Evolutionary conservation across 92 coral and sea anemone species (phyloP).

Genomic region (Zoanthus sansibaricus): DNA sequence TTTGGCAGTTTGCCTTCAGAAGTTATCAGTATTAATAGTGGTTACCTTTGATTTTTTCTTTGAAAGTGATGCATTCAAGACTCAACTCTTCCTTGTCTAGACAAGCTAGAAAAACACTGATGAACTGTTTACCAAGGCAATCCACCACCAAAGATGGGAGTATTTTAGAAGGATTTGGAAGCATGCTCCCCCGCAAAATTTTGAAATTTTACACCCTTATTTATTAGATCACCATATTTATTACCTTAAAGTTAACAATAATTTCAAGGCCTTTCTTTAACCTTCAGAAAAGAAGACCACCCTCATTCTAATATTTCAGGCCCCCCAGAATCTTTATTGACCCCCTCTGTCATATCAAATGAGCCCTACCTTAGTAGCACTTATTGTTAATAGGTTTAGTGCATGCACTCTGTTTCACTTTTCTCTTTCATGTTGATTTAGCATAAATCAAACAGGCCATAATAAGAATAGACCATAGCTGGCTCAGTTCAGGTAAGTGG

Average conservation of each 20-base stretch:
- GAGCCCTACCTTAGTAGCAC: slow-evolving; percentile 24
- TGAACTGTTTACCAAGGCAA: slow-evolving; percentile 7
- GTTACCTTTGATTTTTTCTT: slow-evolving; percentile 20
- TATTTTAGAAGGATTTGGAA: not conserved
- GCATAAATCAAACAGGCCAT: slow-evolving; percentile 35
- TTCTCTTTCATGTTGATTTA: slow-evolving; percentile 33
- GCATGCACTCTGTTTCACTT: slow-evolving; percentile 39
- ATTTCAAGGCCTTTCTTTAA: no score
- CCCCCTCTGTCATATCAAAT: slow-evolving; percentile 30
- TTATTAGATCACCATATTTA: slow-evolving; percentile 38
- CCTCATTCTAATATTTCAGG: slow-evolving; percentile 28
- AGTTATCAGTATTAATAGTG: slow-evolving; percentile 11
- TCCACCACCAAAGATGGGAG: slow-evolving; percentile 4
- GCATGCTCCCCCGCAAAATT: not conserved
- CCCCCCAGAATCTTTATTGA: slow-evolving; percentile 9
- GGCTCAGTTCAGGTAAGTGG: slow-evolving; percentile 14
- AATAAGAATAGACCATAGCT: not conserved
- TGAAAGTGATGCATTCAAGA: slow-evolving; percentile 39
- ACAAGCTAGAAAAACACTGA: slow-evolving; percentile 25
- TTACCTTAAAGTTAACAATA: slow-evolving; percentile 29
- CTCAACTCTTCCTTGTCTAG: slow-evolving; percentile 40
- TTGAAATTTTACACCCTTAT: slow-evolving; percentile 4
- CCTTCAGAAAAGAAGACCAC: slow-evolving; percentile 25
- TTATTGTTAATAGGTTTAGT: slow-evolving; percentile 40
- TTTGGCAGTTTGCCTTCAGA: slow-evolving; percentile 31